Conservation (phyloP, 2,888 invertebrate genomes). For the Mamestra brassicae region DNA sequence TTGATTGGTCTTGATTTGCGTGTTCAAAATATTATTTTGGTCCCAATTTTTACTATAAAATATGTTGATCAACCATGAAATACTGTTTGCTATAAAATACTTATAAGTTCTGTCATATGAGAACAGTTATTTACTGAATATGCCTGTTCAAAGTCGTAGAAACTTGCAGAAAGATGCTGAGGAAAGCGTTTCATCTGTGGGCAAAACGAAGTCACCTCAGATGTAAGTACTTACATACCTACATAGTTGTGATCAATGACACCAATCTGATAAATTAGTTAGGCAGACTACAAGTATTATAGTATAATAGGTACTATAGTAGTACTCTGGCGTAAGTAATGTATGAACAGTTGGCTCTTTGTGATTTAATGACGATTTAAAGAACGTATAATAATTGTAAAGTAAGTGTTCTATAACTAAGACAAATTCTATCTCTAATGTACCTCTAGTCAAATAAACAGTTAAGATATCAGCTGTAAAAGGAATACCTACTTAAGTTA, state of each 20-base stretch:
- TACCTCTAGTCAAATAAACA: too few relatives aligned
- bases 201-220: conserved; percentile 56
- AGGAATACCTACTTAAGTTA: neutral
- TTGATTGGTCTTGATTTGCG: too few relatives aligned
- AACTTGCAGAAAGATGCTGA: conserved; percentile 56
- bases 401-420: too few relatives aligned
- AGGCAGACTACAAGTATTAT: neutral
- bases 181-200: conserved; percentile 43
- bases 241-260: neutral
- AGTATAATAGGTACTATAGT: neutral
- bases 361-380: neutral
- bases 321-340: too few relatives aligned
- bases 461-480: too few relatives aligned
- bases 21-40: neutral
- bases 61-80: conserved; percentile 12
- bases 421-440: too few relatives aligned
- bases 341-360: neutral
- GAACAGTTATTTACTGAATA: conserved; percentile 28
- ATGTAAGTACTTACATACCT: conserved; percentile 48
- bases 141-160: conserved; percentile 69
- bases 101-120: neutral
- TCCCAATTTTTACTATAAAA: neutral
- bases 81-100: conserved; percentile 6
- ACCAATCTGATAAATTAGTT: too few relatives aligned
- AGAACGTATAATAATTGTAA: neutral